Percentiles rank a stretch among this genome's conserved stretches.
Evolutionary conservation across 2,113 vertebrate genomes (phyloP).

Genomic region (Pollimyrus isidori): DNA sequence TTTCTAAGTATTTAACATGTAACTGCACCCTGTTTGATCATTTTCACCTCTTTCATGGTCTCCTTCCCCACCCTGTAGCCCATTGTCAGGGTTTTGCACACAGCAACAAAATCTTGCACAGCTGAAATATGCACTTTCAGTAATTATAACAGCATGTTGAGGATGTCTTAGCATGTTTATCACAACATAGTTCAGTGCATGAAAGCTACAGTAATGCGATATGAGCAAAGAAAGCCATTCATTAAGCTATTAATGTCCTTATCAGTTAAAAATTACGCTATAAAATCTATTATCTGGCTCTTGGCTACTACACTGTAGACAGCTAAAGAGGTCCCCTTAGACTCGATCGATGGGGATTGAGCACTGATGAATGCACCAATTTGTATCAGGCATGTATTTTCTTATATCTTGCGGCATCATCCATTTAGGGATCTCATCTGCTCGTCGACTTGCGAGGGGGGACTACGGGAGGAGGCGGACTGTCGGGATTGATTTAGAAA

Average conservation of each 20-base stretch:
- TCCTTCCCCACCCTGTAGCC: background rate
- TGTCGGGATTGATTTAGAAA: conserved; percentile 14
- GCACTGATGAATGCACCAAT: conserved; percentile 44
- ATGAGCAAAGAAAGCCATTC: conserved; percentile 27
- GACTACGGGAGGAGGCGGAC: background rate
- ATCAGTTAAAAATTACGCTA: conserved; percentile 32
- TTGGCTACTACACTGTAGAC: conserved; percentile 10
- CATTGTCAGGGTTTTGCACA: background rate
- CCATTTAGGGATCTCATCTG: conserved; percentile 20
- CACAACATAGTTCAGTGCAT: background rate
- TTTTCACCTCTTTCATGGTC: background rate
- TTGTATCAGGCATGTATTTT: conserved; percentile 39
- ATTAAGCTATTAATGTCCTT: conserved; percentile 35
- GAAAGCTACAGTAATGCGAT: background rate
- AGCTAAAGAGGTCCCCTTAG: conserved; percentile 29
- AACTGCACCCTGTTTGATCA: too few relatives aligned
- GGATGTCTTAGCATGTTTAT: background rate
- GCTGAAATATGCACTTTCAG: background rate
- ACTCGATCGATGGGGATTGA: conserved; percentile 43
- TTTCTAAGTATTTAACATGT: background rate
- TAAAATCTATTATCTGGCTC: conserved; percentile 36
- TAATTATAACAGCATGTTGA: background rate
- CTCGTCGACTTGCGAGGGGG: background rate
- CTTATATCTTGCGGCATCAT: conserved; percentile 29
- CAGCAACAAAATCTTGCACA: background rate